Percentiles rank a stretch among this genome's conserved stretches.
phyloP scores from a whole-genome alignment of 2,888 invertebrate genomes.

The Hipparchia semele region DNA sequence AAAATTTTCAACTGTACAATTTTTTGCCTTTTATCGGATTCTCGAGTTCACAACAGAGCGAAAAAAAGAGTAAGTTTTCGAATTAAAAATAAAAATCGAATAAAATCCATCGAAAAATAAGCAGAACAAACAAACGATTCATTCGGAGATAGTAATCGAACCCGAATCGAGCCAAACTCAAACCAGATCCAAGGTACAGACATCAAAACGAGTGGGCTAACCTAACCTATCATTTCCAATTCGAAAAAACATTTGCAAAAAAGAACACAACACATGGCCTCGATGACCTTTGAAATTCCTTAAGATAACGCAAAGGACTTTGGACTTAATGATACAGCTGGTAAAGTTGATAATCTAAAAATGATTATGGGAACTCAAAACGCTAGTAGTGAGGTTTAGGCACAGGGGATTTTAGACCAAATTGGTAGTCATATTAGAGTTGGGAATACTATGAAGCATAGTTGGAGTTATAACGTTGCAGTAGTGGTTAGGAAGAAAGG shows the following conservation, averaged over 20 bases:
- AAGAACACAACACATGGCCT: conserved; percentile 70
- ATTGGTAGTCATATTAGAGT: conserved; percentile 45
- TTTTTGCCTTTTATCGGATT: neutral
- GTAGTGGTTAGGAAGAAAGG: conserved; percentile 65
- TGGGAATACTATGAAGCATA: conserved; percentile 37
- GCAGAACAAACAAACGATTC: conserved; percentile 16
- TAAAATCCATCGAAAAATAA: neutral
- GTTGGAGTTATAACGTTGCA: conserved; percentile 52
- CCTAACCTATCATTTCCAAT: conserved; percentile 58
- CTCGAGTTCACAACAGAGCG: too few relatives aligned
- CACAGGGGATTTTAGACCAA: conserved; percentile 44
- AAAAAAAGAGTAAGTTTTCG: neutral
- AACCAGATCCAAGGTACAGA: conserved; percentile 32
- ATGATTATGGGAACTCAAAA: neutral
- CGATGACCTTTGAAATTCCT: conserved; percentile 76
- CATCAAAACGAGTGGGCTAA: conserved; percentile 47
- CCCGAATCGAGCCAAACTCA: conserved; percentile 14
- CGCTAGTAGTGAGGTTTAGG: neutral
- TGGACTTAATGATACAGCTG: neutral
- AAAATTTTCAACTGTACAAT: conserved; percentile 1
- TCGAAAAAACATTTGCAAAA: conserved; percentile 71
- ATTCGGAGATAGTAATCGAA: conserved; percentile 30
- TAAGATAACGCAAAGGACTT: conserved; percentile 41
- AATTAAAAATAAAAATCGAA: neutral
- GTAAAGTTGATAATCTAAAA: conserved; percentile 7